Evolutionary conservation across 2,888 invertebrate species (phyloP), one percentile per base, ranked within the genome.

Genomic region (Gymnosoma rotundatum): DNA sequence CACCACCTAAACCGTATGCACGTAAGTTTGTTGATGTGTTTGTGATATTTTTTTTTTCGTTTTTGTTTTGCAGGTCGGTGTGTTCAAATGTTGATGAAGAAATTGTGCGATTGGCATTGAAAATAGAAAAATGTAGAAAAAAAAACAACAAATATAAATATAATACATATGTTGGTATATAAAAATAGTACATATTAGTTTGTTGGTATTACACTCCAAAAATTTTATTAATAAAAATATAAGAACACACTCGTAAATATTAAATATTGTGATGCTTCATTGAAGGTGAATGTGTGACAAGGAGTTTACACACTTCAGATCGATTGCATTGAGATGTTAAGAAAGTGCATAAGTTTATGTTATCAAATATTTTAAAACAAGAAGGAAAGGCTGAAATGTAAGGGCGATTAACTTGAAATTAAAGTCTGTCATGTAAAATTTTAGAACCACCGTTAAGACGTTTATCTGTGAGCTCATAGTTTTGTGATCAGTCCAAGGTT

Each of bases 1-100:
- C 90, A 32, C 90, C 90, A 81, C 90, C 90, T 90, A 67, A 32
- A 73, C 69, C 16, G 12, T 52, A 54, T 32, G 48, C 16, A n/a
- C 60, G 54, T 32, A 36, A 54, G 66, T 56, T 18, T 48, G 25
- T 64, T 42, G 18, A 14, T 18, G 42, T n/a, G 42, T 42, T 4
- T 12, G 42, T 42, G 12, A 8, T 12, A 12, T 10, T 12, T 9
- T 6, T 42, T 10, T 1, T 61, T 50, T 52, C 25, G 25, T 25
- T 25, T 25, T 25, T 25, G 25, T 67, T 9, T 18, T 38, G 52
- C 58, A 42, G 75, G 58, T 66, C n/a, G 58, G 42, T 56, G 42
- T 81, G 48, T 64, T 52, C 38, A 42, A 52, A 48, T 80, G 50
- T 42, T 63, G 20, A 56, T 50, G 25, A 63, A 58, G 66, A 67